phyloP scores from a whole-genome alignment of 2,888 invertebrate genomes.

The Girardia tigrina region DNA sequence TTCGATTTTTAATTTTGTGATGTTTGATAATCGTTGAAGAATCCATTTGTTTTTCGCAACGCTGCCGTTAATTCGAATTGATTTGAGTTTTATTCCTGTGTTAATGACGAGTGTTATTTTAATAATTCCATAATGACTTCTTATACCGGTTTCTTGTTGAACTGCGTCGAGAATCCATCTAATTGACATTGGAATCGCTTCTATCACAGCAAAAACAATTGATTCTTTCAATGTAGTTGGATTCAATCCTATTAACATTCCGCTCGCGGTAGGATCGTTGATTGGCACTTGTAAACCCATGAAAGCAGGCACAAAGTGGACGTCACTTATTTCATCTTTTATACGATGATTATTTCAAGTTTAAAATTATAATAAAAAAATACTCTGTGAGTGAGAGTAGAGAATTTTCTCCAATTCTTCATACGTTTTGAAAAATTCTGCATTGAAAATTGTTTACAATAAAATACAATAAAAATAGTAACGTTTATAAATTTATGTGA shows the following conservation, averaged over 20 bases:
- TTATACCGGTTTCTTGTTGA: conserved; percentile 11
- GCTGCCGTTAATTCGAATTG: neutral
- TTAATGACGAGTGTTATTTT: neutral
- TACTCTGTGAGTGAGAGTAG: neutral
- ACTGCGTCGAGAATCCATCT: conserved; percentile 27
- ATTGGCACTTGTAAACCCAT: conserved; percentile 25
- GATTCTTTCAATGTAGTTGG: conserved; percentile 10
- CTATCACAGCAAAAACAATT: conserved; percentile 28
- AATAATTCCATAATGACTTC: neutral
- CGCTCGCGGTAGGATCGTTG: neutral
- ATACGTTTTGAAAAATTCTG: neutral
- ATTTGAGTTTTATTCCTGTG: conserved; percentile 19
- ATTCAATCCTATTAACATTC: conserved; percentile 20
- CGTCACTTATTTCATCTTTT: neutral
- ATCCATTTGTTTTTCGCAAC: conserved; percentile 25
- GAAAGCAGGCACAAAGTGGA: conserved; percentile 24
- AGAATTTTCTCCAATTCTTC: neutral
- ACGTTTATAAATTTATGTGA: too few relatives aligned
- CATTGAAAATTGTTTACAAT: too few relatives aligned
- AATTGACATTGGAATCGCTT: conserved; percentile 16
- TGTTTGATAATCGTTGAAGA: conserved; percentile 24
- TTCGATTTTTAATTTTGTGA: neutral
- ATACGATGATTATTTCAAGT: neutral
- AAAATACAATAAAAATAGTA: too few relatives aligned
- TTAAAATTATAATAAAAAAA: neutral